These are phyloP conservation scores for Plutella xylostella DNA, from an alignment of 2,888 invertebrate species.

Conservation along the genomic window DNA sequence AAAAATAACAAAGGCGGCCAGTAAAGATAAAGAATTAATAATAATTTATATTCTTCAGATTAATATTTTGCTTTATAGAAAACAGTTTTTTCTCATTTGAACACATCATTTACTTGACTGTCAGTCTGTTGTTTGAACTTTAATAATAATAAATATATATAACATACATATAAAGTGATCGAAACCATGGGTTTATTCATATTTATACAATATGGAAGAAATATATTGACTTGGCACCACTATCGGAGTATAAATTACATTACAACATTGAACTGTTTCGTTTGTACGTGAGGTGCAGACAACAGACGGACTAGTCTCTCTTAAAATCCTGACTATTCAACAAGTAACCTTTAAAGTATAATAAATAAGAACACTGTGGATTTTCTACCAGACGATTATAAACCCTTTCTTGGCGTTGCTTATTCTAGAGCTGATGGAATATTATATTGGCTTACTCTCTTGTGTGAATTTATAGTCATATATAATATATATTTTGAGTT, in stretches of 20 bases:
- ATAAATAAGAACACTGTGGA: conserved; percentile 1
- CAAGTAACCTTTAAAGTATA: conserved; percentile 16
- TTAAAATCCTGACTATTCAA: conserved; percentile 16
- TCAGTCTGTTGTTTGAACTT: conserved; percentile 29
- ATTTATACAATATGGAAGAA: conserved; percentile 2
- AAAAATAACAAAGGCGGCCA: conserved; percentile 1
- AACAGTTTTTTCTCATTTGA: conserved; percentile 38
- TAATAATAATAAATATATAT: not conserved
- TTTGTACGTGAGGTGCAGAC: conserved; percentile 10
- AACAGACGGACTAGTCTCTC: conserved; percentile 17
- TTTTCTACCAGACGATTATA: too few relatives aligned
- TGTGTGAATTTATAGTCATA: too few relatives aligned
- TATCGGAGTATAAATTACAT: not conserved
- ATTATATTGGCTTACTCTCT: too few relatives aligned
- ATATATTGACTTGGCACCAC: conserved; percentile 2
- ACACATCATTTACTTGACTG: conserved; percentile 49
- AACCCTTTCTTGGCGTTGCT: too few relatives aligned
- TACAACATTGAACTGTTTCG: not conserved
- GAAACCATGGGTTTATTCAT: not conserved
- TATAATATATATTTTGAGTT: too few relatives aligned
- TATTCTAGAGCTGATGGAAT: too few relatives aligned
- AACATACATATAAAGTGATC: not conserved
- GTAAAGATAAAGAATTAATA: not conserved
- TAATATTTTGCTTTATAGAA: conserved; percentile 15
- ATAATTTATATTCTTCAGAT: conserved; percentile 4